Conservation (phyloP, 2,888 invertebrate species). For the Nomada ruficornis region DNA sequence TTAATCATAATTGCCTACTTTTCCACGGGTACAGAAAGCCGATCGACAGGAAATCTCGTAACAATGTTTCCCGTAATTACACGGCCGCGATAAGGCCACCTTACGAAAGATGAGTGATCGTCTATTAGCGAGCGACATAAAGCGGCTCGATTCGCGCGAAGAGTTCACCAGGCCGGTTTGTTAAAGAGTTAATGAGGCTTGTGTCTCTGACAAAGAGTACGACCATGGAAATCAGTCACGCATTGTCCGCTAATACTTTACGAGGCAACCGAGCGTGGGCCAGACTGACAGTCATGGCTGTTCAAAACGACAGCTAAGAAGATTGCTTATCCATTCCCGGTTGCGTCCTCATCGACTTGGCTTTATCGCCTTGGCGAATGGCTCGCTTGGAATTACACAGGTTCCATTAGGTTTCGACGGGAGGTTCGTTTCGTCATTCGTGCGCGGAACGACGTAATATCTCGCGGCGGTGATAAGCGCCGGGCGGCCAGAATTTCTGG, state of each 20-base stretch:
- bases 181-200: slow-evolving; percentile 66
- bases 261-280: slow-evolving; percentile 66
- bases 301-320: slow-evolving; percentile 68
- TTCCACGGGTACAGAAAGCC: neutral
- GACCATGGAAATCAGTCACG: slow-evolving; percentile 67
- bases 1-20: slow-evolving; percentile 2
- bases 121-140: slow-evolving; percentile 33
- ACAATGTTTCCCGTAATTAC: slow-evolving; percentile 32
- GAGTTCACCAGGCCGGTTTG: slow-evolving; percentile 44
- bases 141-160: slow-evolving; percentile 23
- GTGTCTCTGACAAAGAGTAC: slow-evolving; percentile 64
- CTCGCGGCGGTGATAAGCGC: slow-evolving; percentile 36
- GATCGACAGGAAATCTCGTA: neutral
- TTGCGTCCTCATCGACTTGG: slow-evolving; percentile 60
- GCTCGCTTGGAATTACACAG: slow-evolving; percentile 45
- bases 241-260: slow-evolving; percentile 70
- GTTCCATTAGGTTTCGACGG: slow-evolving; percentile 38
- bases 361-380: slow-evolving; percentile 59
- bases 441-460: slow-evolving; percentile 35
- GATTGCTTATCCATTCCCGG: slow-evolving; percentile 70
- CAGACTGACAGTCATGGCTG: slow-evolving; percentile 68
- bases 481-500: slow-evolving; percentile 22
- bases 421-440: slow-evolving; percentile 21
- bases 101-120: slow-evolving; percentile 27
- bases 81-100: neutral